phyloP scores from a whole-genome alignment of 2,888 invertebrate species.

The Callimorpha dominula region DNA sequence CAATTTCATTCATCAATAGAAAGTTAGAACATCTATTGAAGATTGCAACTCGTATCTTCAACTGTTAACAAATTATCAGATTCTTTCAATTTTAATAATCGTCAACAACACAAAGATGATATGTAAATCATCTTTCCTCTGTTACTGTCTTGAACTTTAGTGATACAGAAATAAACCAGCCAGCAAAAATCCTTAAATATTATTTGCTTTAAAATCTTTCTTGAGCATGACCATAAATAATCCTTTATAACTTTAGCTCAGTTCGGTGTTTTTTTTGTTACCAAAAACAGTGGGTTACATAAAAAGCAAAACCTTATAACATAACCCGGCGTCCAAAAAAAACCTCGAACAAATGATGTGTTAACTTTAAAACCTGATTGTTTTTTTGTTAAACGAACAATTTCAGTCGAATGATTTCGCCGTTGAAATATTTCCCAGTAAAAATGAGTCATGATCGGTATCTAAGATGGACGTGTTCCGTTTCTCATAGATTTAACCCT shows the following conservation, averaged over 20 bases:
- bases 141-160: not conserved
- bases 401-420: conserved; percentile 30
- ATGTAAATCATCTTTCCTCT: not conserved
- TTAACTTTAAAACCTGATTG: conserved; percentile 33
- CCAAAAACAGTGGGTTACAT: not conserved
- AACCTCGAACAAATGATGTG: conserved; percentile 24
- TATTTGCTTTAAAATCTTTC: not conserved
- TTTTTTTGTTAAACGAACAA: conserved; percentile 36
- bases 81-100: not conserved
- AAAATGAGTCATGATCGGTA: conserved; percentile 27
- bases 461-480: conserved; percentile 22
- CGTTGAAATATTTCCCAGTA: conserved; percentile 26
- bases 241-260: not conserved
- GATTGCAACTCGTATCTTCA: not conserved
- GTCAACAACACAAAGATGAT: not conserved
- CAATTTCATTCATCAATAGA: conserved; percentile 32
- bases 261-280: not conserved
- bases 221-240: not conserved
- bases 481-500: conserved; percentile 28
- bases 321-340: conserved; percentile 17
- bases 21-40: not conserved
- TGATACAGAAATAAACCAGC: not conserved
- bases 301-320: conserved; percentile 12
- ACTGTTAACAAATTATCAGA: not conserved
- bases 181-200: not conserved